A percentile compares a stretch with the other conserved stretches of the same genome.
These are phyloP conservation scores for Montipora capitata DNA, from an alignment of 92 coral and sea anemone species.

Conservation along the genomic window DNA sequence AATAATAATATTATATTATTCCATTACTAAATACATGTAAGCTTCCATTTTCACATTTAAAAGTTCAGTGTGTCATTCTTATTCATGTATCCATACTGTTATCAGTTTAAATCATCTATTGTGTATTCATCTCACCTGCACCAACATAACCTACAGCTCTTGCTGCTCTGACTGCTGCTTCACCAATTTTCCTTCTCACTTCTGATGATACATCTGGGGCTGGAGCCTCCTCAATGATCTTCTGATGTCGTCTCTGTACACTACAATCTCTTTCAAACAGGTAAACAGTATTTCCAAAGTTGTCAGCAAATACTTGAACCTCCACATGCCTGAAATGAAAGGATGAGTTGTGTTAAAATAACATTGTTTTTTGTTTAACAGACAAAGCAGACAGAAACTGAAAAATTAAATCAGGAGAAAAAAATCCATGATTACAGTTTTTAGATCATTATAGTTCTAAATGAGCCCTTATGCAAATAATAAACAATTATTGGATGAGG, in stretches of 20 bases:
- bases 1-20: neutral
- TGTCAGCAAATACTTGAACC: conserved; percentile 98
- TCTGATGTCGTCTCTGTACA: conserved; percentile 98
- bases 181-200: conserved; percentile 90
- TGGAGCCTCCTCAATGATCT: conserved; percentile 99
- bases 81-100: neutral
- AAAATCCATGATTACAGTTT: no score
- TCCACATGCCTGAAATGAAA: conserved; percentile 89
- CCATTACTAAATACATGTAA: no score
- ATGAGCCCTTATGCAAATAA: no score
- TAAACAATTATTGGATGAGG: no score
- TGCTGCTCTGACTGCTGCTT: conserved; percentile 98
- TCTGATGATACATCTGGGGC: conserved; percentile 97
- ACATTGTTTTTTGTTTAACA: no score
- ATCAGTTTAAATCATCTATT: no score
- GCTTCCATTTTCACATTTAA: no score
- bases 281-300: conserved; percentile 94
- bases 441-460: no score
- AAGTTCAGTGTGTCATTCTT: neutral
- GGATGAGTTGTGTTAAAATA: neutral
- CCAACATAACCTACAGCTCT: conserved; percentile 99
- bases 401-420: no score
- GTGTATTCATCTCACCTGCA: conserved; percentile 80
- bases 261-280: conserved; percentile 99
- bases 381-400: no score